phyloP scores from a whole-genome alignment of 2,113 vertebrate genomes.

The Emydura subglobosa region DNA sequence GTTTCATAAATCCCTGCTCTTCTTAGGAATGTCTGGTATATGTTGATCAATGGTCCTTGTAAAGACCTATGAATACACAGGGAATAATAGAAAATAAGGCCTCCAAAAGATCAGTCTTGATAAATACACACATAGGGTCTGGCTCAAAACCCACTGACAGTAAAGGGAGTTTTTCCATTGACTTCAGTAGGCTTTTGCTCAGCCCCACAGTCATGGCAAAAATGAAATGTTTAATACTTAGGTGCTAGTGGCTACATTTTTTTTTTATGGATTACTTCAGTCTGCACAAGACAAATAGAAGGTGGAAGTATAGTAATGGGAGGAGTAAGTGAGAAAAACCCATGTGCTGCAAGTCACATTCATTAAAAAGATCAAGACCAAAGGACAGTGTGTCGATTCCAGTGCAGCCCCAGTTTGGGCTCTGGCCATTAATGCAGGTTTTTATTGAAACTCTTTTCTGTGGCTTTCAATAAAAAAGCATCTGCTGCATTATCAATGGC shows the following conservation, averaged over 20 bases:
- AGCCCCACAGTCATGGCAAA: neutral
- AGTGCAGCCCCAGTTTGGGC: conserved; percentile 4
- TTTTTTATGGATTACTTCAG: conserved; percentile 9
- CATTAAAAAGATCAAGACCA: conserved; percentile 65
- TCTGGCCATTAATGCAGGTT: conserved; percentile 55
- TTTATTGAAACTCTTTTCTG: conserved; percentile 58
- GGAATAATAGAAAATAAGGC: neutral
- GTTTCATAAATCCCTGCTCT: neutral
- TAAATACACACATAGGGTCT: neutral
- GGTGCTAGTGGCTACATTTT: neutral
- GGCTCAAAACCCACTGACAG: neutral
- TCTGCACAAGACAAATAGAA: neutral
- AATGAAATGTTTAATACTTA: neutral
- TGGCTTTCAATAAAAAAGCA: conserved; percentile 46
- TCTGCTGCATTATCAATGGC: conserved; percentile 57
- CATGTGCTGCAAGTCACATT: conserved; percentile 32
- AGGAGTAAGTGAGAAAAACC: conserved; percentile 30
- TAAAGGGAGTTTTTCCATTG: neutral
- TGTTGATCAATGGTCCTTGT: neutral
- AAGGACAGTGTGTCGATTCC: conserved; percentile 60
- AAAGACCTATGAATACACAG: neutral
- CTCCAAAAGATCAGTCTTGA: neutral
- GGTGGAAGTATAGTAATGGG: neutral
- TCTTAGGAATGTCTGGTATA: neutral
- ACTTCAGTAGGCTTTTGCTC: neutral